Conservation (phyloP, 2,113 vertebrate species). For the Gambusia affinis region DNA sequence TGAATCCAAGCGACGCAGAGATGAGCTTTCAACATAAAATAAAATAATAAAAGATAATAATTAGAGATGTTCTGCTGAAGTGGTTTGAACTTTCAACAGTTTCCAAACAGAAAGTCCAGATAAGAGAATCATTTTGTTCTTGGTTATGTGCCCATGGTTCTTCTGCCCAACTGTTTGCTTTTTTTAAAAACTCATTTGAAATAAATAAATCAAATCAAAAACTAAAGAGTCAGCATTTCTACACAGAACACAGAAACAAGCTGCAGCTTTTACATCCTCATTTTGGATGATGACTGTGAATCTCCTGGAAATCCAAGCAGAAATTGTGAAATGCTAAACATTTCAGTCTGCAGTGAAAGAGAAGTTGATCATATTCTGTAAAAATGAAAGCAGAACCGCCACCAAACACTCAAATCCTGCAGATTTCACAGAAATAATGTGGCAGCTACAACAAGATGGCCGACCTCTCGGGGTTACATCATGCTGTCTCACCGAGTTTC, state of each 20-base stretch:
- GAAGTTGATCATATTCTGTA: background rate
- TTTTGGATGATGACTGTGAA: background rate
- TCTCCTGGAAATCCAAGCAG: conserved; percentile 3
- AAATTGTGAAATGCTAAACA: conserved; percentile 15
- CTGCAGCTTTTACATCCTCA: conserved; percentile 9
- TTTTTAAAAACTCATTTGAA: too few species aligned
- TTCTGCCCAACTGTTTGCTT: too few species aligned
- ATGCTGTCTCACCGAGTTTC: background rate
- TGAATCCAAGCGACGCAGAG: background rate
- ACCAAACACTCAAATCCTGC: background rate
- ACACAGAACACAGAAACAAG: background rate
- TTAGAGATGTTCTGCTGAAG: conserved; percentile 2
- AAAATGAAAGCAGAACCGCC: background rate
- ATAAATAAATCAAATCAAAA: too few species aligned
- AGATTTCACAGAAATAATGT: background rate
- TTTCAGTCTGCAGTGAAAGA: background rate
- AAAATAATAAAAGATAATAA: background rate
- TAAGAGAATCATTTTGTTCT: too few species aligned
- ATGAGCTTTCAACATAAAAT: background rate
- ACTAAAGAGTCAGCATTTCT: too few species aligned
- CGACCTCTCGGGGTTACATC: background rate
- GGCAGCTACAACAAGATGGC: background rate
- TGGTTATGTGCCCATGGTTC: too few species aligned
- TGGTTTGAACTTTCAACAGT: background rate
- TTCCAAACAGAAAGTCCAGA: too few species aligned